phyloP scores from a whole-genome alignment of 92 coral and sea anemone genomes.

The Paramuricea clavata region DNA sequence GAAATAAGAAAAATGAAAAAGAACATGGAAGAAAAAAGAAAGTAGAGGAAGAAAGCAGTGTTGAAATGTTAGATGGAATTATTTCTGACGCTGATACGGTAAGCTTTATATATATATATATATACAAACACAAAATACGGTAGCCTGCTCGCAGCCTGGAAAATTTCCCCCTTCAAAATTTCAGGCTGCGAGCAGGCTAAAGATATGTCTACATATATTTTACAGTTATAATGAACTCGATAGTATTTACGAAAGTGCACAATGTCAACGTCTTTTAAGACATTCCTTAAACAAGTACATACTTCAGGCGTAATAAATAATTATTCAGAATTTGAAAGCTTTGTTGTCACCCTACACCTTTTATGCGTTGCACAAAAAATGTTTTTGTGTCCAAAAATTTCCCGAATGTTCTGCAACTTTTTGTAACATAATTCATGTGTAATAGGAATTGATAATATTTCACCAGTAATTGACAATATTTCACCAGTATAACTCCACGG shows the following conservation, averaged over 20 bases:
- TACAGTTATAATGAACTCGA: not conserved
- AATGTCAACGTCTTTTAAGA: not conserved
- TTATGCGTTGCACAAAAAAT: not conserved
- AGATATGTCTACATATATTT: too few species aligned
- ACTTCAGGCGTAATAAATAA: not conserved
- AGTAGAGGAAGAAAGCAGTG: slow-evolving; percentile 31
- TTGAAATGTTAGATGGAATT: slow-evolving; percentile 34
- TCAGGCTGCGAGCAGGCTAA: too few species aligned
- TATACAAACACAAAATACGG: not conserved
- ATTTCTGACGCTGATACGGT: slow-evolving; percentile 40
- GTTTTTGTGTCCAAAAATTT: too few species aligned
- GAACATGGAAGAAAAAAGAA: slow-evolving; percentile 16
- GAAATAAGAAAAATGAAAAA: slow-evolving; percentile 34
- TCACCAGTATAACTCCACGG: not conserved
- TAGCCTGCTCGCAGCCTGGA: too few species aligned
- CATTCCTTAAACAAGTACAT: not conserved
- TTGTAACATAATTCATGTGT: too few species aligned
- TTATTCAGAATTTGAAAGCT: not conserved
- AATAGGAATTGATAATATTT: too few species aligned
- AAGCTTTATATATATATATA: not conserved
- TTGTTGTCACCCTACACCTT: not conserved
- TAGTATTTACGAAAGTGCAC: too few species aligned
- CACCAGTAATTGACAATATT: not conserved
- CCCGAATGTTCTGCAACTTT: too few species aligned
- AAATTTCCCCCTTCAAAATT: too few species aligned